Conservation (phyloP, 2,797 vertebrate genomes). For the Cynopterus sphinx region DNA sequence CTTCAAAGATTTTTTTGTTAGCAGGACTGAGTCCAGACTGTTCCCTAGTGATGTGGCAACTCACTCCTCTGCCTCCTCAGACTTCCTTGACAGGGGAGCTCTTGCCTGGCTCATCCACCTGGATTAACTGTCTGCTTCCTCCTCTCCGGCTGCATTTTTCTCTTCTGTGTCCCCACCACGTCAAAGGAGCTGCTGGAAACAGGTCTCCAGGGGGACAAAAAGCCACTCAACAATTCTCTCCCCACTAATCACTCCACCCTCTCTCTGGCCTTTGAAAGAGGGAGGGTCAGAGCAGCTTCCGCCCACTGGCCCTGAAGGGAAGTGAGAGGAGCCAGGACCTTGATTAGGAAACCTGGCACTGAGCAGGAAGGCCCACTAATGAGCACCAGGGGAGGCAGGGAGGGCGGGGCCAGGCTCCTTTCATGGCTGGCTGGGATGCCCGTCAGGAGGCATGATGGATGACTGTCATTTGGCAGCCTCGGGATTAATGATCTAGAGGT, state of each 20-base stretch:
- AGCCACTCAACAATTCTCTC: conserved; percentile 57
- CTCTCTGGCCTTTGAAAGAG: conserved; percentile 49
- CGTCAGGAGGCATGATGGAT: conserved; percentile 91
- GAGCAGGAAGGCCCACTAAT: conserved; percentile 82
- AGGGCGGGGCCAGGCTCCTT: conserved; percentile 83
- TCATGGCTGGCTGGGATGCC: conserved; percentile 85
- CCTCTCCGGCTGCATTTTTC: neutral
- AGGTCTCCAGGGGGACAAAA: conserved; percentile 53
- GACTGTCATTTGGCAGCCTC: conserved; percentile 93
- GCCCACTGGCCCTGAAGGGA: conserved; percentile 66
- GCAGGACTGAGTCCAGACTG: neutral
- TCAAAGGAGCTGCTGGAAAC: conserved; percentile 26
- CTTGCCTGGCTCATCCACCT: neutral
- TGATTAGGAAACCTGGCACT: conserved; percentile 81
- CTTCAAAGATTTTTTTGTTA: neutral
- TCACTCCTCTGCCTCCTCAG: neutral
- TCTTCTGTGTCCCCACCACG: neutral
- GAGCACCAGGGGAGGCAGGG: conserved; percentile 76
- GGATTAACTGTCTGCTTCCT: neutral
- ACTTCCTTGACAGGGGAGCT: neutral
- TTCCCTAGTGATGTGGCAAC: neutral
- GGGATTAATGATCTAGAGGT: conserved; percentile 96
- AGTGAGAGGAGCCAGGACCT: conserved; percentile 77
- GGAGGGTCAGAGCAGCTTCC: conserved; percentile 72
- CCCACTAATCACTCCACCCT: conserved; percentile 41